Conservation (phyloP, 2,888 invertebrate genomes). For the Apocheima hispidaria region DNA sequence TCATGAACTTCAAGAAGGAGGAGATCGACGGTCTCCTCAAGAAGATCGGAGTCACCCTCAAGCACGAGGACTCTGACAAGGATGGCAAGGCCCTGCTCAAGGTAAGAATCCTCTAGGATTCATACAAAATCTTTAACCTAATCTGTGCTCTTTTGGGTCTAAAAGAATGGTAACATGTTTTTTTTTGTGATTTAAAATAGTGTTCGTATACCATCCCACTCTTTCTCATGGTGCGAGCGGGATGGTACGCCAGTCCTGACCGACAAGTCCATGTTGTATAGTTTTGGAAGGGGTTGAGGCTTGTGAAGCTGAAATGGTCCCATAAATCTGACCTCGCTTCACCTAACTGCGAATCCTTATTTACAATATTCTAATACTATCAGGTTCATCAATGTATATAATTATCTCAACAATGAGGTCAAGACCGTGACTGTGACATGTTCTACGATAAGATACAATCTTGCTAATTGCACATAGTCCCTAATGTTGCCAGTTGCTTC, state of each 20-base stretch:
- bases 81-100: constrained; percentile 98
- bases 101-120: constrained; percentile 69
- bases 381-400: neutral
- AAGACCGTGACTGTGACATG: neutral
- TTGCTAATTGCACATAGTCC: constrained; percentile 59
- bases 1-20: constrained; percentile 98
- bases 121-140: neutral
- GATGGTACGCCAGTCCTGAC: too few relatives aligned
- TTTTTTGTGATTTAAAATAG: too few relatives aligned
- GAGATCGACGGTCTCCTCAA: constrained; percentile 95
- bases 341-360: neutral
- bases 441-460: neutral
- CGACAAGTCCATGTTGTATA: too few relatives aligned
- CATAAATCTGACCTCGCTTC: too few relatives aligned
- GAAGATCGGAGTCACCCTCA: constrained; percentile 96
- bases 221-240: too few relatives aligned
- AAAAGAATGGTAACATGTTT: too few relatives aligned
- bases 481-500: constrained; percentile 81
- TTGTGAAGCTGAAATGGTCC: too few relatives aligned
- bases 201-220: too few relatives aligned
- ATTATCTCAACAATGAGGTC: neutral
- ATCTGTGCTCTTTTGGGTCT: neutral
- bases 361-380: neutral
- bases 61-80: constrained; percentile 98
- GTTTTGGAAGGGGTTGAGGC: too few relatives aligned